Conservation (phyloP, 30 jellyfish, hydroid and myxozoan species). For the Pelagia noctiluca region DNA sequence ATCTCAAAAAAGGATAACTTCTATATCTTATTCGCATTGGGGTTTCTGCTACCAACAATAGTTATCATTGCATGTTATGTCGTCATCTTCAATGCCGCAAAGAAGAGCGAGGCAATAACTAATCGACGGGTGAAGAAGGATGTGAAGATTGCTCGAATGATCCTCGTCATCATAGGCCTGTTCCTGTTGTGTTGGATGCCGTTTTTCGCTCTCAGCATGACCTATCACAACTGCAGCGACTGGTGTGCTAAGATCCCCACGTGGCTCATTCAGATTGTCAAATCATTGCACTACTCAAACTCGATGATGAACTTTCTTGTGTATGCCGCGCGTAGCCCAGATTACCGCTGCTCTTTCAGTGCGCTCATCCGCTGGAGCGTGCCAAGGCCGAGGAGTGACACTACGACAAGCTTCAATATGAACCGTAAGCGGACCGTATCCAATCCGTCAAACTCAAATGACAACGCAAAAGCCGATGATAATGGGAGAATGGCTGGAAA, state of each 20-base stretch:
- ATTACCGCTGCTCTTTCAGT: slow-evolving; percentile 76
- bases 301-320: slow-evolving; percentile 92
- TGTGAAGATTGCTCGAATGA: slow-evolving; percentile 85
- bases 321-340: slow-evolving; percentile 96
- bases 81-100: slow-evolving; percentile 76
- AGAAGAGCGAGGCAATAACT: slow-evolving; percentile 55
- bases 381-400: slow-evolving; percentile 70
- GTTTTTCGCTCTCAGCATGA: slow-evolving; percentile 67
- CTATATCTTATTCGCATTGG: slow-evolving; percentile 36
- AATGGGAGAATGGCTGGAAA: slow-evolving; percentile 41
- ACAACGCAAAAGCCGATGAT: slow-evolving; percentile 18
- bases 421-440: slow-evolving; percentile 53
- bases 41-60: slow-evolving; percentile 76
- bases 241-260: slow-evolving; percentile 55
- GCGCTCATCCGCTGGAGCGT: slow-evolving; percentile 69
- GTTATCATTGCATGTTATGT: slow-evolving; percentile 62
- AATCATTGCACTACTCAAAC: slow-evolving; percentile 75
- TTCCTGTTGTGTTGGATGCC: slow-evolving; percentile 92
- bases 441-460: slow-evolving; percentile 45
- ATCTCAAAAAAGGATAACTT: slow-evolving; percentile 6
- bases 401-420: slow-evolving; percentile 39
- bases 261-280: slow-evolving; percentile 22
- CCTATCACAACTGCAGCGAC: slow-evolving; percentile 50
- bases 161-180: slow-evolving; percentile 84
- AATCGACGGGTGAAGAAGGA: slow-evolving; percentile 68